Evolutionary conservation across 2,888 invertebrate genomes (phyloP).

Genomic region (Zeuzera pyrina): DNA sequence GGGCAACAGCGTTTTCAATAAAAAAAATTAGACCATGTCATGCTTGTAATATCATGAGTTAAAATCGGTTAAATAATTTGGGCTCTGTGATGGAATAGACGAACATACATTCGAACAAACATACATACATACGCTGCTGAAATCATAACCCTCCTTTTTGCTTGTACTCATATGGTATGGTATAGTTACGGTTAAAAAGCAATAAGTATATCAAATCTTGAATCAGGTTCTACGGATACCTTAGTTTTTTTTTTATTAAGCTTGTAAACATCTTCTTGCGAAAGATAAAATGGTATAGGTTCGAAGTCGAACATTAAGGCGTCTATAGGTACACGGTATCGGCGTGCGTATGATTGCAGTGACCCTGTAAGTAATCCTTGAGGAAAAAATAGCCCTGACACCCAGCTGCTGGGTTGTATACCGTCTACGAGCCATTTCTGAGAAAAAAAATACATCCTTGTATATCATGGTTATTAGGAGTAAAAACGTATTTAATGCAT

Average conservation of each 20-base stretch:
- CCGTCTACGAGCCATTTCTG: slow-evolving; percentile 81
- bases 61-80: too few species aligned
- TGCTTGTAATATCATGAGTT: too few species aligned
- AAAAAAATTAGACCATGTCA: too few species aligned
- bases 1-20: too few species aligned
- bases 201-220: too few species aligned
- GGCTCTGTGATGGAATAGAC: too few species aligned
- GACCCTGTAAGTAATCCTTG: slow-evolving; percentile 94
- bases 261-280: slow-evolving; percentile 79
- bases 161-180: too few species aligned
- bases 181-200: too few species aligned
- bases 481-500: background rate
- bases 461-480: background rate
- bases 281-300: slow-evolving; percentile 68
- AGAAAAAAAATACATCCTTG: slow-evolving; percentile 16
- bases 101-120: too few species aligned
- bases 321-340: slow-evolving; percentile 90
- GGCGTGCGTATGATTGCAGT: slow-evolving; percentile 90
- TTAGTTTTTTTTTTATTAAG: slow-evolving; percentile 34
- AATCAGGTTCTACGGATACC: too few species aligned
- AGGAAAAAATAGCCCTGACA: slow-evolving; percentile 94
- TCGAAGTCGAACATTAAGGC: slow-evolving; percentile 85
- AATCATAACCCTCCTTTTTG: too few species aligned
- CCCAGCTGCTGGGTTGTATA: slow-evolving; percentile 88
- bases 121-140: too few species aligned